A percentile compares a stretch with the other conserved stretches of the same genome.
Evolutionary conservation across 1,140 invertebrate species (phyloP).

Genomic region (Saccostrea glomerata): DNA sequence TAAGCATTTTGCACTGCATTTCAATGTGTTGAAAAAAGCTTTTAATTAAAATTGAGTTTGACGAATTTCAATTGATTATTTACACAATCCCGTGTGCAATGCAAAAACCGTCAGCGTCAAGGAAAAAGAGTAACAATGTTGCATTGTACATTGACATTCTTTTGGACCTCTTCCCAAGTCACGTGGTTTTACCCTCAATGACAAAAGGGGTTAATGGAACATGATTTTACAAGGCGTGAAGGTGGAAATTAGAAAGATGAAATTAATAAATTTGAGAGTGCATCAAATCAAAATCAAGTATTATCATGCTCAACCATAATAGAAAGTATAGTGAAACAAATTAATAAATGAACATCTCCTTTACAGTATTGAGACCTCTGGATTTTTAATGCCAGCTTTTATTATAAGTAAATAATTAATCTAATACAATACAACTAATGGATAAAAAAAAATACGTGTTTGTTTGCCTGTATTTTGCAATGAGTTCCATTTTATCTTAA

Average conservation of each 20-base stretch:
- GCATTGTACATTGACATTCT: background rate
- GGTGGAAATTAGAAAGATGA: conserved; percentile 5
- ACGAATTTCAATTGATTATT: conserved; percentile 30
- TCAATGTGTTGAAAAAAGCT: background rate
- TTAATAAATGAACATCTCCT: conserved; percentile 1
- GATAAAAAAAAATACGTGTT: too few relatives aligned
- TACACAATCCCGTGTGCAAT: conserved; percentile 18
- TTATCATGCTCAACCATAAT: background rate
- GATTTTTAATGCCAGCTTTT: background rate
- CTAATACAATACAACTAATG: background rate
- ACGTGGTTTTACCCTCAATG: background rate
- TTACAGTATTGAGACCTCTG: background rate
- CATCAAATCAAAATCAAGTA: conserved; percentile 26
- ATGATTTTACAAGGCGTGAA: background rate
- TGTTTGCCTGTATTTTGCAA: too few relatives aligned
- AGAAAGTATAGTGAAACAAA: background rate
- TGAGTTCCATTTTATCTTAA: background rate
- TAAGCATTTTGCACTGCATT: background rate
- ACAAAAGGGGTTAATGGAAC: conserved; percentile 15
- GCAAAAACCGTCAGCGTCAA: background rate
- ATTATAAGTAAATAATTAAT: background rate
- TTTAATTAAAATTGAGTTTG: conserved; percentile 35
- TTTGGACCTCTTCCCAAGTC: background rate
- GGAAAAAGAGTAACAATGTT: conserved; percentile 21
- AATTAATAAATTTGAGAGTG: conserved; percentile 16